Evolutionary conservation across 2,888 invertebrate genomes (phyloP), one percentile per base, ranked within the genome.

Genomic region (Mythimna impura): DNA sequence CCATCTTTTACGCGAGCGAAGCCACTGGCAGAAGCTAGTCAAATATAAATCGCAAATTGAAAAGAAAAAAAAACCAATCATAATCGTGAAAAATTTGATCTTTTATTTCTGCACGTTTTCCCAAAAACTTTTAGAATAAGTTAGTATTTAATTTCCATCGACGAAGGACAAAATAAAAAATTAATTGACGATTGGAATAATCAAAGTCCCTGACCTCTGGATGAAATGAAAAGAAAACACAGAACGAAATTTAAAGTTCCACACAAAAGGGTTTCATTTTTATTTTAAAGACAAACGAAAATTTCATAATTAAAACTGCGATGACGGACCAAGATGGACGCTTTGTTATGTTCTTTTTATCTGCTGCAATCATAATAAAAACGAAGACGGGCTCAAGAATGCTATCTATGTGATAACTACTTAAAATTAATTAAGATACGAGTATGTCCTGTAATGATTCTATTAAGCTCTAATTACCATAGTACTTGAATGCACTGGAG

Each of bases 241-340:
- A 73, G 69, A 70, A 79, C 25, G 30, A 67, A 77, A 61, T 79
- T 73, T 66, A 78, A 73, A 82, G 69, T 78, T 73, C 70, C 10
- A 36, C 66, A 65, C 57, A 70, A 83, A 79, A 70, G 83, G 83
- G 70, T 82, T 82, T 70, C 20, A 67, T 82, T 78, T 73, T 82
- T 25, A 67, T 78, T 77, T 66, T 22, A 73, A 68, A 82, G 78
- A 82, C 60, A 82, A 78, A 79, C 57, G 78, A 60, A 66, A 43
- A 76, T 58, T 76, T 76, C 57, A 50, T 80, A 57, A 81, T 81
- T 78, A 78, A 82, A 82, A 60, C 22, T 22, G n/a, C 8, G 55
- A 76, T 66, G 50, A 60, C 67, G 20, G 52, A 78, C 58, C 54
- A 66, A 81, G 70, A 70, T 76, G 58, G 71, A 20, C 63, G 34